phyloP scores from a whole-genome alignment of 2,797 vertebrate genomes.

The Platalea minor region DNA sequence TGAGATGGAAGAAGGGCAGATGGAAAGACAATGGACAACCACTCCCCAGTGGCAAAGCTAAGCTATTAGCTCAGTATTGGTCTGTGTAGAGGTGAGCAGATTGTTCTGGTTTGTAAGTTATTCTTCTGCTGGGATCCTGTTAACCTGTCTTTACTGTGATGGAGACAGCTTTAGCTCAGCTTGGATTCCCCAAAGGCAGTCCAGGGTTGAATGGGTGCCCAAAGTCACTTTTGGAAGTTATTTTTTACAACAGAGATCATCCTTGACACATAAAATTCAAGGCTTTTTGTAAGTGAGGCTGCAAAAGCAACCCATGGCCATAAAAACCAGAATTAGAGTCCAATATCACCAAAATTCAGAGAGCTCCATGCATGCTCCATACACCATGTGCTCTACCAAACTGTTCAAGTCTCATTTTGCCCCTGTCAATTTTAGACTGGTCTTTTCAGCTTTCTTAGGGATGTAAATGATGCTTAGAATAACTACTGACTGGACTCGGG shows the following conservation, averaged over 20 bases:
- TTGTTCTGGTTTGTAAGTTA: slow-evolving; percentile 22
- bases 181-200: not conserved
- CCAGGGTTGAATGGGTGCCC: not conserved
- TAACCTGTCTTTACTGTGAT: not conserved
- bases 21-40: slow-evolving; percentile 20
- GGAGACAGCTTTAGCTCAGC: not conserved
- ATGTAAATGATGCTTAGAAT: not conserved
- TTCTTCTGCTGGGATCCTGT: slow-evolving; percentile 38
- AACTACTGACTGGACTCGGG: not conserved
- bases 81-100: slow-evolving; percentile 14
- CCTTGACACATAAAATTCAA: not conserved
- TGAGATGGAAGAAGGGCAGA: not conserved
- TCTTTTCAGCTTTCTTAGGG: not conserved
- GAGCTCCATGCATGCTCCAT: not conserved
- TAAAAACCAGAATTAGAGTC: not conserved
- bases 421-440: not conserved
- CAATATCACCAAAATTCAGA: not conserved
- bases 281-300: not conserved
- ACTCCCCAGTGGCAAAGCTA: not conserved
- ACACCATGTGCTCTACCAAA: not conserved
- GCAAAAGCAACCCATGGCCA: not conserved
- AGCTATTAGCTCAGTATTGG: not conserved
- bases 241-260: not conserved
- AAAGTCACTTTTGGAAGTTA: not conserved
- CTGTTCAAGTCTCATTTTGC: not conserved